phyloP scores from a whole-genome alignment of 2,888 invertebrate species.

The Dastarcus helophoroides region DNA sequence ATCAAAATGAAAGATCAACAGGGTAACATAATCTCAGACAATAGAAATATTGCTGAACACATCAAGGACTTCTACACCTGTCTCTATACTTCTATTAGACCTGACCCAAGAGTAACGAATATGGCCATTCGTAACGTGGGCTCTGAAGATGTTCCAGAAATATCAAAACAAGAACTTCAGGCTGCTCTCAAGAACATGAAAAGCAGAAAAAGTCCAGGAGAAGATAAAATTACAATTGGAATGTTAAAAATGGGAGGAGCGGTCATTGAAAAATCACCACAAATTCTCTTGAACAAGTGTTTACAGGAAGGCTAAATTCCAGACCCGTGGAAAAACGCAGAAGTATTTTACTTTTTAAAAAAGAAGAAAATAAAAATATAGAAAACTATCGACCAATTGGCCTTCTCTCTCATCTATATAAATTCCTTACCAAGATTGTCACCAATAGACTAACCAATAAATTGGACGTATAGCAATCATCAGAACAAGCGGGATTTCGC shows the following conservation, averaged over 20 bases:
- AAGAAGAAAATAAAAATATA: conserved; percentile 13
- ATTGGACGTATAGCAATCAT: conserved; percentile 6
- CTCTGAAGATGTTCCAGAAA: conserved; percentile 10
- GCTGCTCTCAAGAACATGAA: conserved; percentile 10
- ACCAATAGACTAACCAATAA: conserved; percentile 7
- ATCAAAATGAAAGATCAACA: conserved; percentile 7
- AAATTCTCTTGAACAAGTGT: conserved; percentile 13
- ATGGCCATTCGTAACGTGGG: conserved; percentile 6
- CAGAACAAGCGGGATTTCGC: no score
- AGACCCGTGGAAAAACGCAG: conserved; percentile 12
- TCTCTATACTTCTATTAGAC: conserved; percentile 8
- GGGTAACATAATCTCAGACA: conserved; percentile 6
- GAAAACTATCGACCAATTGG: conserved; percentile 16
- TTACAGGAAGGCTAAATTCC: conserved; percentile 12
- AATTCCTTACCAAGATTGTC: conserved; percentile 6
- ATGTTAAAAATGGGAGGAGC: no score
- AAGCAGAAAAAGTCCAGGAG: no score
- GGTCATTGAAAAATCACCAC: conserved; percentile 6
- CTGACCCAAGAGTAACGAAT: neutral
- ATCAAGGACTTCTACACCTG: conserved; percentile 5
- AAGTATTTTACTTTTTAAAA: conserved; percentile 15
- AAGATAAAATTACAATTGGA: no score
- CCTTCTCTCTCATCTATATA: conserved; percentile 9
- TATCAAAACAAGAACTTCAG: conserved; percentile 5
- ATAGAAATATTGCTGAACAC: conserved; percentile 6